phyloP scores from a whole-genome alignment of 1,140 invertebrate genomes.

The Pseudomyrmex gracilis region DNA sequence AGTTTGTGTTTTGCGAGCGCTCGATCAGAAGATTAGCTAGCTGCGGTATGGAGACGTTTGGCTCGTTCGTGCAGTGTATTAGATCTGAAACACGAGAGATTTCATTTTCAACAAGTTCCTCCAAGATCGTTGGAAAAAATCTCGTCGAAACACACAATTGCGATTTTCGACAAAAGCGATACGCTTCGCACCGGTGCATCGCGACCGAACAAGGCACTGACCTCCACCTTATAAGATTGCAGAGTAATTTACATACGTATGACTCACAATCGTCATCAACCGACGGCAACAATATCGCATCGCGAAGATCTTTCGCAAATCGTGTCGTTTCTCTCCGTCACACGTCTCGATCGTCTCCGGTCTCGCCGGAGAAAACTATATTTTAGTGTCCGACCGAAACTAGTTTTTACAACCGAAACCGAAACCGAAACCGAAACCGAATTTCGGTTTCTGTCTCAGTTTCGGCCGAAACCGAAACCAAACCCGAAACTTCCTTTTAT shows the following conservation, averaged over 20 bases:
- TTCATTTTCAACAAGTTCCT: background rate
- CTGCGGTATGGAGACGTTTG: conserved; percentile 99
- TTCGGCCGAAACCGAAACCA: too few relatives aligned
- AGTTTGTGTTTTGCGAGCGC: conserved; percentile 98
- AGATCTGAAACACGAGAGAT: conserved; percentile 92
- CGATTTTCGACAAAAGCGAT: background rate
- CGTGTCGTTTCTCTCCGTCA: background rate
- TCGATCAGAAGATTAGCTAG: conserved; percentile 99
- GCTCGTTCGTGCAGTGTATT: conserved; percentile 99
- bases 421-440: too few relatives aligned
- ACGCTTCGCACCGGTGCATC: background rate
- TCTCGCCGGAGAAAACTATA: too few relatives aligned
- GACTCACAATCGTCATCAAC: conserved; percentile 21
- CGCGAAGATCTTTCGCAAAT: background rate
- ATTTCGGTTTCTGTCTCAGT: too few relatives aligned
- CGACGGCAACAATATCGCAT: conserved; percentile 3
- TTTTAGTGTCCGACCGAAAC: too few relatives aligned
- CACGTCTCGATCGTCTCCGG: too few relatives aligned
- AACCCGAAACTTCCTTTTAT: too few relatives aligned
- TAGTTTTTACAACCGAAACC: too few relatives aligned
- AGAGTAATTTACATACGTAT: conserved; percentile 45
- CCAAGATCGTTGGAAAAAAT: background rate
- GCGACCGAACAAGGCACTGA: conserved; percentile 16
- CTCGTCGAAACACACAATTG: background rate
- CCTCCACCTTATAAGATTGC: conserved; percentile 52